Conservation (phyloP, 2,797 vertebrate species). For the Smutsia gigantea region DNA sequence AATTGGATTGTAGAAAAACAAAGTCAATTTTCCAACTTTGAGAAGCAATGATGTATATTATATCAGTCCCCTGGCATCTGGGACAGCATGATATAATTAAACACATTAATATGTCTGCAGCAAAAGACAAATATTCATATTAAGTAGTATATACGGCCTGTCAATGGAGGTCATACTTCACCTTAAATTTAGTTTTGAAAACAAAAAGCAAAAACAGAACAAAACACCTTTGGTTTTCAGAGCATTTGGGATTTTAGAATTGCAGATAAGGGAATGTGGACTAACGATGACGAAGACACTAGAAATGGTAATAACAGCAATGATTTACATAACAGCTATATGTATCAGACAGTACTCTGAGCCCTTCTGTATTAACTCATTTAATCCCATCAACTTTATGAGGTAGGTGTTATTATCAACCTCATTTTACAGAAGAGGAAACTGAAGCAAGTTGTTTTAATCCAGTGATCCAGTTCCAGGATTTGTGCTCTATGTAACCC, state of each 20-base stretch:
- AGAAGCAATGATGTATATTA: not conserved
- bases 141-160: not conserved
- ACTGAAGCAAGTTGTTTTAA: not conserved
- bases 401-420: not conserved
- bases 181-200: not conserved
- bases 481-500: not conserved
- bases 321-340: not conserved
- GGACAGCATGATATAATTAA: not conserved
- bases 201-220: not conserved
- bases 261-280: not conserved
- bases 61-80: not conserved
- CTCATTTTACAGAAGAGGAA: not conserved
- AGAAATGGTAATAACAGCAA: not conserved
- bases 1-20: not conserved
- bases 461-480: not conserved
- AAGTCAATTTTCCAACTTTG: not conserved
- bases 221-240: not conserved
- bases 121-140: not conserved
- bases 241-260: slow-evolving; percentile 31
- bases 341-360: too few relatives aligned
- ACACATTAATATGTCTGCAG: not conserved
- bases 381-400: not conserved
- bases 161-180: not conserved
- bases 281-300: not conserved
- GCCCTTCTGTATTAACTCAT: not conserved